Evolutionary conservation across 2,888 invertebrate species (phyloP).

Genomic region (Diabrotica balteata): DNA sequence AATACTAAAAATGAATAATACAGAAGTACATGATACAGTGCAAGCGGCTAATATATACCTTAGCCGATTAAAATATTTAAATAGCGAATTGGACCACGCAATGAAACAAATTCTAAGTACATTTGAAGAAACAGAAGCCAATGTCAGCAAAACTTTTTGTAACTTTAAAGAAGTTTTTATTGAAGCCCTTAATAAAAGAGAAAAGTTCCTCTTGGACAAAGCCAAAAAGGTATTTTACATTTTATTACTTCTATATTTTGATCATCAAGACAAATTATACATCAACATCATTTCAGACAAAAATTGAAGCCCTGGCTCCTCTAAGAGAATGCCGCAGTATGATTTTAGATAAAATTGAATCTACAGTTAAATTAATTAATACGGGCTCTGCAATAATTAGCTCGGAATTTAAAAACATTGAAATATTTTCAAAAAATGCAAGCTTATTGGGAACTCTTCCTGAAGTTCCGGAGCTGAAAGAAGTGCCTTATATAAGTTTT

Average conservation of each 20-base stretch:
- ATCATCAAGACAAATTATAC: not conserved
- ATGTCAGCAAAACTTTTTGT: constrained; percentile 50
- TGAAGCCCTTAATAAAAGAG: constrained; percentile 47
- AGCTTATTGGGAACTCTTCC: constrained; percentile 62
- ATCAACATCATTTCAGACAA: constrained; percentile 43
- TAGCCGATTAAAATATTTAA: constrained; percentile 45
- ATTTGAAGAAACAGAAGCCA: constrained; percentile 49
- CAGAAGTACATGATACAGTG: constrained; percentile 51
- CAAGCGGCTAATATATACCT: constrained; percentile 51
- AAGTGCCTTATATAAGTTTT: constrained; percentile 65
- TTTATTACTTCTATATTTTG: not conserved
- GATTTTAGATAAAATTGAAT: constrained; percentile 55
- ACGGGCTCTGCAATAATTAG: constrained; percentile 46
- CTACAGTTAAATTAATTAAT: constrained; percentile 54
- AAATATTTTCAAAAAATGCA: constrained; percentile 47
- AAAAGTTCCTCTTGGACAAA: constrained; percentile 46
- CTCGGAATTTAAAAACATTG: constrained; percentile 39
- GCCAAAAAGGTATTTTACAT: constrained; percentile 40
- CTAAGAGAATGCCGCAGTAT: constrained; percentile 57
- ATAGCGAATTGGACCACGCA: constrained; percentile 49
- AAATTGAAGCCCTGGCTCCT: constrained; percentile 56
- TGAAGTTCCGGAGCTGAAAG: constrained; percentile 65
- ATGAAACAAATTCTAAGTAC: constrained; percentile 51
- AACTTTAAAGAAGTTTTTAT: constrained; percentile 45
- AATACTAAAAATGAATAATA: constrained; percentile 38